Evolutionary conservation across 2,797 vertebrate genomes (phyloP).

Genomic region (Manis crassicaudata): DNA sequence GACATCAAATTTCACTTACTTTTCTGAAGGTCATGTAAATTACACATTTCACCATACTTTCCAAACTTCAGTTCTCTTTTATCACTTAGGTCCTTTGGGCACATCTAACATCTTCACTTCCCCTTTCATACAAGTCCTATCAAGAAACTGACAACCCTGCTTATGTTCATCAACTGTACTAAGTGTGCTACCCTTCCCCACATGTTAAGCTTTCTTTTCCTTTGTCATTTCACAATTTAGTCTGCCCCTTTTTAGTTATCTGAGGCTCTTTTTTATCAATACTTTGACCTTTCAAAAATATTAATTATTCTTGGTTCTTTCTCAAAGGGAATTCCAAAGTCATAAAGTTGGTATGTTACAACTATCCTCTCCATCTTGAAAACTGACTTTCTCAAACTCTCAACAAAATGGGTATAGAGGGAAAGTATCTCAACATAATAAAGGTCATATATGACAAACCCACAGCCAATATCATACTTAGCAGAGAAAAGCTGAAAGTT

Average conservation of each 20-base stretch:
- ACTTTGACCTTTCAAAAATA: background rate
- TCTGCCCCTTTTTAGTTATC: background rate
- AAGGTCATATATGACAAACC: too few relatives aligned
- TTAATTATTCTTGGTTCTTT: constrained; percentile 22
- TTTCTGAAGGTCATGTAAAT: constrained; percentile 39
- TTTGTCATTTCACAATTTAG: background rate
- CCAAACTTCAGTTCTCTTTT: background rate
- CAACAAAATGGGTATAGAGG: too few relatives aligned
- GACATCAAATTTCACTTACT: constrained; percentile 25
- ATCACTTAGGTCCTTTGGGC: background rate
- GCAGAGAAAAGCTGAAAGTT: too few relatives aligned
- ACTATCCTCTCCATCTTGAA: background rate
- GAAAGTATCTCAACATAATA: too few relatives aligned
- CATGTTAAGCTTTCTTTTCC: background rate
- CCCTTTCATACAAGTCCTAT: background rate
- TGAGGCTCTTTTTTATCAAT: background rate
- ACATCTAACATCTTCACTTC: background rate
- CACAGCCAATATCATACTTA: too few relatives aligned
- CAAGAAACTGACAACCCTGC: background rate
- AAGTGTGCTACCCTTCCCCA: background rate
- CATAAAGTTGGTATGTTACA: background rate
- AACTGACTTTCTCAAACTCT: background rate
- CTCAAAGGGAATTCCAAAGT: constrained; percentile 30
- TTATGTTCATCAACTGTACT: background rate
- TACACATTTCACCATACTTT: background rate